Evolutionary conservation across 1,140 invertebrate genomes (phyloP).

Genomic region (Anastatus disparis): DNA sequence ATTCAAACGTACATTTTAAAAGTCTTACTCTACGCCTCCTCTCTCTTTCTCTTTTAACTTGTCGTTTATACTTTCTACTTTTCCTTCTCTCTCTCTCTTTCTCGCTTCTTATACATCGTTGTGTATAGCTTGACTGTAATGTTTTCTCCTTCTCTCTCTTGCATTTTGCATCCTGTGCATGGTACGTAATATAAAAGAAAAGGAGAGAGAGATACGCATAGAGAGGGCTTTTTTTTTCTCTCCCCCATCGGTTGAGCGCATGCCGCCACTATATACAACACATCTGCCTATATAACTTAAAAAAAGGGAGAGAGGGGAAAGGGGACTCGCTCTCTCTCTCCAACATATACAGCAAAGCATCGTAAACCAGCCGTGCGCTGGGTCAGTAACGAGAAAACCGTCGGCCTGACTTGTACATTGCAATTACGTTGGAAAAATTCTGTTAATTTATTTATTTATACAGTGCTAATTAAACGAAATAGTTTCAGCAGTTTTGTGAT

Average conservation of each 20-base stretch:
- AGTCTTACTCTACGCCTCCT: too few species aligned
- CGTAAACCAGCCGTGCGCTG: not conserved
- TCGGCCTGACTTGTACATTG: too few species aligned
- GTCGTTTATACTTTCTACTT: not conserved
- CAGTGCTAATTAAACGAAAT: too few species aligned
- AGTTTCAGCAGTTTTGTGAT: too few species aligned
- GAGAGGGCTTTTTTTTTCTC: conserved; percentile 10
- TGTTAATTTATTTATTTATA: not conserved
- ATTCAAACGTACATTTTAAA: too few species aligned
- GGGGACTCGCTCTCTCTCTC: not conserved
- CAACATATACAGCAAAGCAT: not conserved
- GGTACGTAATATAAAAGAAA: not conserved
- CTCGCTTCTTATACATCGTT: too few species aligned
- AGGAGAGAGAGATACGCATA: not conserved
- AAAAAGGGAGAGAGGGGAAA: too few species aligned
- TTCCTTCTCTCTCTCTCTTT: not conserved
- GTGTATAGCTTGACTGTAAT: too few species aligned
- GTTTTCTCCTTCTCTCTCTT: not conserved
- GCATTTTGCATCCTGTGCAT: conserved; percentile 15
- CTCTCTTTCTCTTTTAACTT: not conserved
- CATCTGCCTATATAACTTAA: conserved; percentile 30
- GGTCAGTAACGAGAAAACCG: conserved; percentile 36
- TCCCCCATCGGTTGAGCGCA: conserved; percentile 27
- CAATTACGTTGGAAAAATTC: too few species aligned
- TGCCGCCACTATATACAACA: not conserved